phyloP scores from a whole-genome alignment of 1,140 invertebrate species.

The Neodiprion virginianus region DNA sequence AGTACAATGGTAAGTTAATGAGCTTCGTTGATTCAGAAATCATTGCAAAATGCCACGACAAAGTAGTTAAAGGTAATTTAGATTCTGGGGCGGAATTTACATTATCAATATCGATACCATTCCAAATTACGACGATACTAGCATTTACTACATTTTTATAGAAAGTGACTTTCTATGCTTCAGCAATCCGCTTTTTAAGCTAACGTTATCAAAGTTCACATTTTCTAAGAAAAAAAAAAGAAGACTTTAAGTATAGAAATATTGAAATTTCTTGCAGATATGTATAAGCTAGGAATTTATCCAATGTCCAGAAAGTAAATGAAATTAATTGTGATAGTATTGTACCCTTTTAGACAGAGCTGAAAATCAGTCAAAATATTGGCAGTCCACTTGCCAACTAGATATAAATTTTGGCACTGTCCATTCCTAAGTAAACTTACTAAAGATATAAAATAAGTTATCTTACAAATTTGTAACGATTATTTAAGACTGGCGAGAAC shows the following conservation, averaged over 20 bases:
- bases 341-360: not conserved
- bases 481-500: not conserved
- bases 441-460: too few relatives aligned
- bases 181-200: not conserved
- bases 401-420: too few relatives aligned
- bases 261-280: too few relatives aligned
- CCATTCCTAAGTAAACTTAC: too few relatives aligned
- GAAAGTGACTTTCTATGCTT: not conserved
- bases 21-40: conserved; percentile 72
- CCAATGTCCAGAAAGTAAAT: not conserved
- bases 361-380: not conserved
- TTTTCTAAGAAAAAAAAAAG: not conserved
- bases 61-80: conserved; percentile 70
- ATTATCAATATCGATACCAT: not conserved
- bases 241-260: not conserved
- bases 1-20: conserved; percentile 78
- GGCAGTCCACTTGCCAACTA: not conserved
- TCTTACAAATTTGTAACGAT: not conserved
- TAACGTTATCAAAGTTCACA: not conserved
- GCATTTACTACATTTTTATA: not conserved
- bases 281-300: not conserved
- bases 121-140: not conserved
- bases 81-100: conserved; percentile 43
- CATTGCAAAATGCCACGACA: conserved; percentile 72
- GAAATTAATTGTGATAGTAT: conserved; percentile 8